Evolutionary conservation across 2,888 invertebrate genomes (phyloP).

Genomic region (Tanaodytes sp.): DNA sequence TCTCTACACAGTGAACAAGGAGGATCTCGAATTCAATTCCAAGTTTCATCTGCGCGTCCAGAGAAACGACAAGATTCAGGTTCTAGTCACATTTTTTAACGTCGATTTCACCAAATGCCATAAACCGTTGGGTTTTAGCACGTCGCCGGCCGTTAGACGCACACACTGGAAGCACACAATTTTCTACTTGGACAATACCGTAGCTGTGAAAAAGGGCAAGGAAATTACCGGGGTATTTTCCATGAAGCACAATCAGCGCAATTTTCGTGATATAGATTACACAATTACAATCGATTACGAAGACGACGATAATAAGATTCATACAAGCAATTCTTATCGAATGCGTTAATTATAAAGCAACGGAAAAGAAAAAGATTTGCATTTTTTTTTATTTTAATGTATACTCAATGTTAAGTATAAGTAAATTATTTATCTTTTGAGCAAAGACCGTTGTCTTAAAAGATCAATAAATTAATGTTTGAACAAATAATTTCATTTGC

Average conservation of each 20-base stretch:
- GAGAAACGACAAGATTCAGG: slow-evolving; percentile 96
- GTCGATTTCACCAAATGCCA: slow-evolving; percentile 99
- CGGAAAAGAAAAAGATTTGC: no score
- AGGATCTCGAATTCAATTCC: slow-evolving; percentile 92
- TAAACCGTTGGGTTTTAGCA: slow-evolving; percentile 98
- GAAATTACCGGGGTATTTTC: slow-evolving; percentile 92
- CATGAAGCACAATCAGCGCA: slow-evolving; percentile 96
- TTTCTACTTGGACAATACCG: slow-evolving; percentile 97
- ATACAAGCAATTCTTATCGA: slow-evolving; percentile 88
- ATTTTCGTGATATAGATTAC: slow-evolving; percentile 98
- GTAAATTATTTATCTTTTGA: no score
- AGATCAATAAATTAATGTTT: no score
- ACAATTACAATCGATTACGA: slow-evolving; percentile 93
- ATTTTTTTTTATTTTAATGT: not conserved
- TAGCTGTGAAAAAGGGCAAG: slow-evolving; percentile 97
- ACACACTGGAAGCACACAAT: slow-evolving; percentile 99
- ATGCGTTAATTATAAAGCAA: no score
- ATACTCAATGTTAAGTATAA: not conserved
- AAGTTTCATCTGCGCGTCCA: slow-evolving; percentile 87
- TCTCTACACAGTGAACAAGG: slow-evolving; percentile 95
- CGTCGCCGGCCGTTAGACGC: slow-evolving; percentile 97
- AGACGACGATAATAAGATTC: slow-evolving; percentile 87
- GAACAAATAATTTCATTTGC: no score
- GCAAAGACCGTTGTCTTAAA: no score
- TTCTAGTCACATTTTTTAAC: slow-evolving; percentile 98